phyloP scores from a whole-genome alignment of 2,888 invertebrate genomes.

The Hyposoter dolosus region DNA sequence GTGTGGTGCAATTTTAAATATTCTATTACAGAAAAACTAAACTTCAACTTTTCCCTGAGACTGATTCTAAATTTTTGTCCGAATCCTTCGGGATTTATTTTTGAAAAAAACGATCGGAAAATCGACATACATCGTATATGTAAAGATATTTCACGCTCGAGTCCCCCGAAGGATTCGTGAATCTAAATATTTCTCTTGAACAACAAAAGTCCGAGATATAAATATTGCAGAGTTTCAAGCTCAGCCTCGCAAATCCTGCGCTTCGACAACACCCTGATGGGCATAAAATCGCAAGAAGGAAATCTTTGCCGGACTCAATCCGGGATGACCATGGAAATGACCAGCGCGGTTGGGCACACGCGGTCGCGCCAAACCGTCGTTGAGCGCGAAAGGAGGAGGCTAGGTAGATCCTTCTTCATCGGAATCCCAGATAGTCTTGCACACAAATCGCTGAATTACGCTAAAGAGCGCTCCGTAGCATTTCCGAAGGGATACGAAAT shows the following conservation, averaged over 20 bases:
- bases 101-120: background rate
- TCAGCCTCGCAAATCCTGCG: constrained; percentile 46
- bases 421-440: constrained; percentile 79
- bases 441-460: constrained; percentile 83
- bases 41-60: background rate
- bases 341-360: constrained; percentile 45
- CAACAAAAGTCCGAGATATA: constrained; percentile 45
- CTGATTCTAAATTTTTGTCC: too few relatives aligned
- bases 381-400: constrained; percentile 35
- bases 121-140: background rate
- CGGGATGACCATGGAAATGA: constrained; percentile 73
- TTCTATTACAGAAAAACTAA: too few relatives aligned
- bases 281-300: constrained; percentile 30
- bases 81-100: background rate
- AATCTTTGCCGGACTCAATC: constrained; percentile 59
- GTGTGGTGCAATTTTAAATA: too few relatives aligned
- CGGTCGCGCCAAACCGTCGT: constrained; percentile 14
- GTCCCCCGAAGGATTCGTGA: constrained; percentile 12
- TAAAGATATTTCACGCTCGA: background rate
- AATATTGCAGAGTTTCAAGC: constrained; percentile 19
- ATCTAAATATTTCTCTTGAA: constrained; percentile 45
- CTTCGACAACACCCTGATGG: background rate
- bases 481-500: constrained; percentile 64
- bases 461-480: constrained; percentile 75
- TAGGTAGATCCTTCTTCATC: constrained; percentile 70